Base-by-base conservation (phyloP, 2,888 invertebrate species). In the Papilio gigon region DNA sequence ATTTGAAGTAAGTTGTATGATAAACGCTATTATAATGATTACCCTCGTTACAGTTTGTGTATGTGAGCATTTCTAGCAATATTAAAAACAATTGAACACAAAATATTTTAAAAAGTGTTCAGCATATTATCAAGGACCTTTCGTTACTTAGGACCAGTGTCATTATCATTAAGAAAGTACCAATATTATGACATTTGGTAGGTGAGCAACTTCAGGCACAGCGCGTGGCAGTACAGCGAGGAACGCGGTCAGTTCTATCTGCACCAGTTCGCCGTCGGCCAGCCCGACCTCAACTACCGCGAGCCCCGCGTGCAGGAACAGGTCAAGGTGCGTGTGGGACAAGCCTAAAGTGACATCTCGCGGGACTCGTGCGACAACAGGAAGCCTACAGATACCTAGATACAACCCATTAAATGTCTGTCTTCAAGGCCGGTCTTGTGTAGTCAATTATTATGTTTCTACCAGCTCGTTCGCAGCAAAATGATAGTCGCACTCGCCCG, bases 251-350 rank as follows among this genome's bases (percentile, higher is more conserved):
- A 95, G 78, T 96, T 90, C 83, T 97, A 95, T 82, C 89, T 95
- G 30, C 96, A 96, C 82, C 94, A 95, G 81, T 96, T 95, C 80
- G 92, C 93, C 9, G 83, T 89, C 5, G 89, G 93, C n/a, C 95
- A 96, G 79, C 96, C 96, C 0, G 96, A 97, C 80, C 90, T 97
- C 12, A 96, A 97, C 87, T 94, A 94, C 82, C 92, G 94, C 33
- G 94, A 94, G 79, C 84, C 92, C 0, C 75, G 76, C 0, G 92
- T 97, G 0, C 90, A 93, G 4, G 77, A 92, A 14, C 93, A 93
- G 73, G 92, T 94, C 89, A 88, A 93, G 88, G 94, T 93, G 81
- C 5, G 17, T 40, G n/a, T 40, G 40, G 1, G 6, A n/a, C 4
- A n/a, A 40, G n/a, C 6, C n/a, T 40, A 40, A 2, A 9, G 9